Base-by-base conservation (phyloP, 2,888 invertebrate species). In the Agrotis ipsilon region DNA sequence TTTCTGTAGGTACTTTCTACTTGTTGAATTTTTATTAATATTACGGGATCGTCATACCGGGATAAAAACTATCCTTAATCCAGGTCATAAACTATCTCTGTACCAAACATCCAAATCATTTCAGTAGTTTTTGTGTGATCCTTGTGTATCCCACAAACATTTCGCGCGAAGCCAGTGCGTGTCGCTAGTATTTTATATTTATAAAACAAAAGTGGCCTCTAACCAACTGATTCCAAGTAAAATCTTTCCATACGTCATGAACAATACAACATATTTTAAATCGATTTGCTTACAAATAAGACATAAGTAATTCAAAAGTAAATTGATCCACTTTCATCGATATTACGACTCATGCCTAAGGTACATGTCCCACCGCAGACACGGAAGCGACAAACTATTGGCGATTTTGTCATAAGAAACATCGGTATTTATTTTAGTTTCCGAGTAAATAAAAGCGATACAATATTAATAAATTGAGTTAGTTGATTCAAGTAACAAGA, bases 271-370 rank as follows among this genome's bases (percentile, higher is more conserved):
- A n/a, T 45, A 62, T 59, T 75, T 62, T 24, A 49, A 48, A 80
- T 80, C 76, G 18, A 76, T 75, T 68, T 18, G 11, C 65, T 32
- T 24, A 54, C 49, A 63, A 74, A 48, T 51, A 61, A 80, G 70
- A 85, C 43, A 65, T 69, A 69, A 67, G 52, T 74, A 60, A 69
- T 70, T 75, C 71, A 76, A 65, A 60, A 67, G 55, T 67, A 72
- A 77, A 79, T 78, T 54, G 63, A 66, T 71, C 72, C 67, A 59
- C 57, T 75, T 72, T 49, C 39, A 64, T 46, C 24, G 43, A 65
- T 62, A n/a, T 61, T 55, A 52, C 24, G 24, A 14, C 6, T 57
- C 4, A 63, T 54, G 58, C 52, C 9, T 32, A 65, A 55, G 27
- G 54, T 27, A 11, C 27, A 1, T 0, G 24, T 24, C 52, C 54